Conservation (phyloP, 2,797 vertebrate species). For the Alfaro cultratus region DNA sequence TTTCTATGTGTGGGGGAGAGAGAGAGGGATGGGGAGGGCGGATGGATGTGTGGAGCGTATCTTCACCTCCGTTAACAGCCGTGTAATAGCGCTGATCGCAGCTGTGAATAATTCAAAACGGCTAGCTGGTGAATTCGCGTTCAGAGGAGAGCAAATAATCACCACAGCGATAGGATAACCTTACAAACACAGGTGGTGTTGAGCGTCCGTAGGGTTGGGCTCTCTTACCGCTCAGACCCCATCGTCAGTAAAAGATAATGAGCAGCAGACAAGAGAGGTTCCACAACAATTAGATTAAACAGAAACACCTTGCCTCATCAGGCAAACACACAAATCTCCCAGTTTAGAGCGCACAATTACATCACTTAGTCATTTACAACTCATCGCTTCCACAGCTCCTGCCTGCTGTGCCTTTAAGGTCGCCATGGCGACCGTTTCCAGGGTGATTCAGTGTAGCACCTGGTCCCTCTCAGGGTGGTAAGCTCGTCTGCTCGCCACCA, state of each 20-base stretch:
- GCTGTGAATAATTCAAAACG: slow-evolving; percentile 78
- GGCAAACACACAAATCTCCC: slow-evolving; percentile 2
- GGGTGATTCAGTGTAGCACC: slow-evolving; percentile 77
- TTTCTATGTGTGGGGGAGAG: slow-evolving; percentile 42
- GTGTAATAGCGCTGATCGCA: slow-evolving; percentile 75
- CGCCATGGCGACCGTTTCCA: slow-evolving; percentile 78
- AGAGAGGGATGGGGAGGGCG: slow-evolving; percentile 41
- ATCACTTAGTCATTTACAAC: slow-evolving; percentile 20
- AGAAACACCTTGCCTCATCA: slow-evolving; percentile 36
- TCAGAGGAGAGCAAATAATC: slow-evolving; percentile 39
- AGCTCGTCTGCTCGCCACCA: slow-evolving; percentile 62
- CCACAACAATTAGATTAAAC: slow-evolving; percentile 55
- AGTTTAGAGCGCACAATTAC: slow-evolving; percentile 31
- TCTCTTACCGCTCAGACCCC: neutral
- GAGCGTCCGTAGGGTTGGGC: neutral
- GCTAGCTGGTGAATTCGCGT: slow-evolving; percentile 61
- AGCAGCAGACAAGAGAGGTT: neutral
- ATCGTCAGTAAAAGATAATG: slow-evolving; percentile 12
- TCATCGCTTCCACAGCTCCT: slow-evolving; percentile 8
- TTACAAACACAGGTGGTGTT: slow-evolving; percentile 8
- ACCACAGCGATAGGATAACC: slow-evolving; percentile 34
- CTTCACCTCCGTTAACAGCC: slow-evolving; percentile 72
- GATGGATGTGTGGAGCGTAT: slow-evolving; percentile 51
- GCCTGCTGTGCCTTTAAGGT: slow-evolving; percentile 72
- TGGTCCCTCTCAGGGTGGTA: slow-evolving; percentile 78